Evolutionary conservation across 2,888 invertebrate species (phyloP).

Genomic region (Apamea anceps): DNA sequence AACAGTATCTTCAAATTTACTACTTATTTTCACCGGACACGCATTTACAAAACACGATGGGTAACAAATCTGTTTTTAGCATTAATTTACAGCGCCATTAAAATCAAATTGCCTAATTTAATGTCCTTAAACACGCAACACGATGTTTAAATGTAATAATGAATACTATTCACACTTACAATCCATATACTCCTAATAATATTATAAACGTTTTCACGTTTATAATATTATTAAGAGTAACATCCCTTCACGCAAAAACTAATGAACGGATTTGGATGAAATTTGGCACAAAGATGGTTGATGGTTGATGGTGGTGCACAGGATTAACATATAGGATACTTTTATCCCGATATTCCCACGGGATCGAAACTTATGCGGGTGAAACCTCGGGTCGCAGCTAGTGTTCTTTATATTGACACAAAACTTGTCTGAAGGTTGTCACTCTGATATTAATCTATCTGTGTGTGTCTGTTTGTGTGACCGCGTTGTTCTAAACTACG

Average conservation of each 20-base stretch:
- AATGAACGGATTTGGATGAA: too few relatives aligned
- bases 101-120: slow-evolving; percentile 42
- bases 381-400: too few relatives aligned
- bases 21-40: slow-evolving; percentile 18
- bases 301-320: too few relatives aligned
- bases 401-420: background rate
- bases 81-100: slow-evolving; percentile 25
- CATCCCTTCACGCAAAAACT: too few relatives aligned
- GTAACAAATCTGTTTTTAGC: slow-evolving; percentile 42
- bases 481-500: background rate
- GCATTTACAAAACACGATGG: slow-evolving; percentile 21
- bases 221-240: too few relatives aligned
- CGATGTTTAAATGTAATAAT: slow-evolving; percentile 45
- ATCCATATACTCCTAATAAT: background rate
- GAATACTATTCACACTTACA: slow-evolving; percentile 13
- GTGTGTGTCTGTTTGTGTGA: background rate
- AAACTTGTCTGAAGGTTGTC: background rate
- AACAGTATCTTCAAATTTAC: slow-evolving; percentile 23
- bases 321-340: too few relatives aligned
- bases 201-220: too few relatives aligned
- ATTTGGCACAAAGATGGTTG: too few relatives aligned
- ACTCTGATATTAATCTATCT: background rate
- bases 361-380: too few relatives aligned
- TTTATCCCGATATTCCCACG: too few relatives aligned
- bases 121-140: slow-evolving; percentile 50